These are phyloP conservation scores for Folsomia candida DNA, from an alignment of 2,888 invertebrate genomes.

Conservation along the genomic window DNA sequence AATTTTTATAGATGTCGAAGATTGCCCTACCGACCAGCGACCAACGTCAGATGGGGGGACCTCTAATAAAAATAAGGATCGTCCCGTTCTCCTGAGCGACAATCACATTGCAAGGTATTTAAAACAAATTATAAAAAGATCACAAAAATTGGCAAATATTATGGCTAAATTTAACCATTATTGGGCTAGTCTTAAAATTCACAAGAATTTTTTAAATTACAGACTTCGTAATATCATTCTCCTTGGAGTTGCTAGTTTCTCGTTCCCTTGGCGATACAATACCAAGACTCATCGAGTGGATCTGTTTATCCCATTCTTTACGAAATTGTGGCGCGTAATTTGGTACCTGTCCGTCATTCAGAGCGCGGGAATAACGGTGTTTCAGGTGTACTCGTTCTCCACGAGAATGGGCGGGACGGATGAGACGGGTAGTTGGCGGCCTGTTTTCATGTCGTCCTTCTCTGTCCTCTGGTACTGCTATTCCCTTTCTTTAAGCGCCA, in stretches of 20 bases:
- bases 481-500: slow-evolving; percentile 19
- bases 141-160: no score
- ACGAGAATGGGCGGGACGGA: not conserved
- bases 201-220: no score
- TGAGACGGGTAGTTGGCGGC: slow-evolving; percentile 13
- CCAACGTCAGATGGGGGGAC: no score
- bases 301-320: not conserved
- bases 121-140: no score
- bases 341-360: no score
- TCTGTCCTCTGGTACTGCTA: slow-evolving; percentile 28
- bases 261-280: slow-evolving; percentile 35
- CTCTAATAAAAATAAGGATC: no score
- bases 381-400: slow-evolving; percentile 25
- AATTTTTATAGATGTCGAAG: no score
- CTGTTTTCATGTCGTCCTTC: slow-evolving; percentile 25
- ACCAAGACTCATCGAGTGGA: slow-evolving; percentile 17
- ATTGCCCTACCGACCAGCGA: no score
- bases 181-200: no score
- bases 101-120: no score
- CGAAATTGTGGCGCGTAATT: slow-evolving; percentile 6
- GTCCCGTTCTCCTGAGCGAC: no score
- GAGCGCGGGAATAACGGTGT: slow-evolving; percentile 15
- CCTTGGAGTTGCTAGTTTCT: slow-evolving; percentile 14
- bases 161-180: no score
- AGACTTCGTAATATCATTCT: slow-evolving; percentile 28